A percentile compares a stretch with the other conserved stretches of the same genome.
Evolutionary conservation across 2,888 invertebrate species (phyloP).

Genomic region (Trachelus tabidus): DNA sequence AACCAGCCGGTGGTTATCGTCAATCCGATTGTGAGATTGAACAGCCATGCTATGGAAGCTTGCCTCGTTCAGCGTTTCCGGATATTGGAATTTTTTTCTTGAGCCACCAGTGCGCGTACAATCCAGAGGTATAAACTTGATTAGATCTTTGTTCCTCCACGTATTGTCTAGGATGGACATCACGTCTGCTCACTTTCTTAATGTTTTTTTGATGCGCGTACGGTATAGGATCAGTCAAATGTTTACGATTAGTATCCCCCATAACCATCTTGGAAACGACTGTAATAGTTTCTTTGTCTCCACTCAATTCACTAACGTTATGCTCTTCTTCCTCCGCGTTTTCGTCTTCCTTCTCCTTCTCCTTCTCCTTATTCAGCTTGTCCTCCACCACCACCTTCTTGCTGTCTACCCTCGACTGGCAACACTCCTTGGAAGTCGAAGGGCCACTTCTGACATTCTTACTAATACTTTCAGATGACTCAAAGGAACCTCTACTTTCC

Average conservation of each 20-base stretch:
- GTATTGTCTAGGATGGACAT: constrained; percentile 64
- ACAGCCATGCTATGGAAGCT: constrained; percentile 67
- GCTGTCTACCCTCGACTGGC: background rate
- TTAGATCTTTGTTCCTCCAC: constrained; percentile 58
- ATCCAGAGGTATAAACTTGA: constrained; percentile 81
- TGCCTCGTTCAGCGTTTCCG: constrained; percentile 59
- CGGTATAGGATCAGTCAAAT: constrained; percentile 51
- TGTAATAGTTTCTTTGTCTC: background rate
- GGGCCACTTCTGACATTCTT: constrained; percentile 23
- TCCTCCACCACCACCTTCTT: constrained; percentile 27
- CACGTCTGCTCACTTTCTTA: constrained; percentile 39
- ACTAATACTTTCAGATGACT: constrained; percentile 67
- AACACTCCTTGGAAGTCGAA: constrained; percentile 11
- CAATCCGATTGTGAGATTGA: constrained; percentile 24
- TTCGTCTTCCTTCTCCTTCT: constrained; percentile 53
- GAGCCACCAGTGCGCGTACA: constrained; percentile 95
- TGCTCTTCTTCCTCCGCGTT: constrained; percentile 13
- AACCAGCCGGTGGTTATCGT: constrained; percentile 13
- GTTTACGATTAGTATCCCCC: constrained; percentile 26
- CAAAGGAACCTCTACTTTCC: constrained; percentile 72
- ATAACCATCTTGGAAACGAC: background rate
- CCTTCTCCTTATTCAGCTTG: constrained; percentile 50
- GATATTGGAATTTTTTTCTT: constrained; percentile 81
- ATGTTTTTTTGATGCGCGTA: constrained; percentile 31
- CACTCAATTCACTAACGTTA: background rate